phyloP scores from a whole-genome alignment of 2,797 vertebrate species.

The Hybognathus amarus region DNA sequence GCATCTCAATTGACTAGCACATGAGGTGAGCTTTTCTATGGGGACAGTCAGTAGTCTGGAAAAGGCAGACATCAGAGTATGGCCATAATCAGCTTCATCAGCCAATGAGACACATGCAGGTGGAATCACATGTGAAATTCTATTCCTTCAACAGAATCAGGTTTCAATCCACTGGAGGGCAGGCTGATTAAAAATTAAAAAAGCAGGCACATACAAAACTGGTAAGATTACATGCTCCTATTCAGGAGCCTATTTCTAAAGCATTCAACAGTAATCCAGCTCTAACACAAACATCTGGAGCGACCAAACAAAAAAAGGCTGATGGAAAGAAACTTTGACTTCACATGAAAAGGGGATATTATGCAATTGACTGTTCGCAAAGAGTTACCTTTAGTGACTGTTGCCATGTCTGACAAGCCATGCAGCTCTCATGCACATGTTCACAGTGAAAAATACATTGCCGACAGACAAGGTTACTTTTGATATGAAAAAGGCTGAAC shows the following conservation, averaged over 20 bases:
- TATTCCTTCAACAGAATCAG: slow-evolving; percentile 60
- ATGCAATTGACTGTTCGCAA: too few relatives aligned
- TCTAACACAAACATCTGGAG: slow-evolving; percentile 16
- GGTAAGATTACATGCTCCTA: slow-evolving; percentile 62
- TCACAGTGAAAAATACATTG: too few relatives aligned
- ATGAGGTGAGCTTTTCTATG: background rate
- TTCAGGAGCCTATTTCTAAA: slow-evolving; percentile 17
- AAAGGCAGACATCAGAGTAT: background rate
- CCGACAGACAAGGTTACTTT: too few relatives aligned
- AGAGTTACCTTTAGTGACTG: too few relatives aligned
- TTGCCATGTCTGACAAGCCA: too few relatives aligned
- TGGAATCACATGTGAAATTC: slow-evolving; percentile 69
- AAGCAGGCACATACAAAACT: slow-evolving; percentile 55
- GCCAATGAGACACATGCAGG: slow-evolving; percentile 49
- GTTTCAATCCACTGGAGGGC: slow-evolving; percentile 63
- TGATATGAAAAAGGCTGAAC: too few relatives aligned
- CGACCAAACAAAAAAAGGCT: background rate
- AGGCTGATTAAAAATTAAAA: slow-evolving; percentile 75
- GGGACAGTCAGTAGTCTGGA: background rate
- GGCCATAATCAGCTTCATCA: slow-evolving; percentile 28
- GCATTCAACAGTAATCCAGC: background rate
- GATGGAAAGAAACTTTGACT: background rate
- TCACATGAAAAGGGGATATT: background rate
- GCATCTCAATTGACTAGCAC: slow-evolving; percentile 9
- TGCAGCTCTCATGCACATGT: too few relatives aligned